phyloP scores from a whole-genome alignment of 2,888 invertebrate genomes.

The Hemistola chrysoprasaria region DNA sequence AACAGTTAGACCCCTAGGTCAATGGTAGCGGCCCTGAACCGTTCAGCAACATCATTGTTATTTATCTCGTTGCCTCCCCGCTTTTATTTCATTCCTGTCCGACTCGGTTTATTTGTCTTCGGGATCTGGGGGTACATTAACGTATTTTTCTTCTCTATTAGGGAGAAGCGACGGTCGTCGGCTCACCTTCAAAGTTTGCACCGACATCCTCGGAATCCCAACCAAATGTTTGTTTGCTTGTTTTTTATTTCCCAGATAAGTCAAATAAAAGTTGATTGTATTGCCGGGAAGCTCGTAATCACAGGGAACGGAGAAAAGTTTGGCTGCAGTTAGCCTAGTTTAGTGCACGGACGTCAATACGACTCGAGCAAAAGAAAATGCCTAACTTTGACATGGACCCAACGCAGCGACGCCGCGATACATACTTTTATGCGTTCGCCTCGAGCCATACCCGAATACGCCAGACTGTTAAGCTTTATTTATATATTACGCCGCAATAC shows the following conservation, averaged over 20 bases:
- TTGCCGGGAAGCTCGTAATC: constrained; percentile 65
- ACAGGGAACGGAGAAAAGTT: constrained; percentile 47
- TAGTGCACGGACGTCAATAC: constrained; percentile 45
- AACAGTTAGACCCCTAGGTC: not conserved
- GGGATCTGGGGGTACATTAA: constrained; percentile 79
- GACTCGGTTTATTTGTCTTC: constrained; percentile 78
- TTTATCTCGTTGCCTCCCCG: constrained; percentile 71
- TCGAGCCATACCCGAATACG: constrained; percentile 37
- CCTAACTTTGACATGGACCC: constrained; percentile 50
- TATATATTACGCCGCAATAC: constrained; percentile 40
- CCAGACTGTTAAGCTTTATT: constrained; percentile 40
- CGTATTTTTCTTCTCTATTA: constrained; percentile 82
- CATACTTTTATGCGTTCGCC: constrained; percentile 42
- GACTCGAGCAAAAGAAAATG: constrained; percentile 41
- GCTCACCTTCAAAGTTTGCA: constrained; percentile 76
- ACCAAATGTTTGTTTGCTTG: constrained; percentile 63
- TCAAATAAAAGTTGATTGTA: constrained; percentile 80
- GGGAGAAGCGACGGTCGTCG: constrained; percentile 70
- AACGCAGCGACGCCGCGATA: constrained; percentile 27
- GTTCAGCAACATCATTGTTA: constrained; percentile 72
- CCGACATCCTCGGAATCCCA: constrained; percentile 62
- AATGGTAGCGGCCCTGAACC: constrained; percentile 24
- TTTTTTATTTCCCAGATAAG: constrained; percentile 74
- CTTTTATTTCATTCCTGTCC: constrained; percentile 77
- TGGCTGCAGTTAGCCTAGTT: constrained; percentile 53